Base-by-base conservation (phyloP, 2,113 vertebrate genomes). In the Cephalopterus ornatus region DNA sequence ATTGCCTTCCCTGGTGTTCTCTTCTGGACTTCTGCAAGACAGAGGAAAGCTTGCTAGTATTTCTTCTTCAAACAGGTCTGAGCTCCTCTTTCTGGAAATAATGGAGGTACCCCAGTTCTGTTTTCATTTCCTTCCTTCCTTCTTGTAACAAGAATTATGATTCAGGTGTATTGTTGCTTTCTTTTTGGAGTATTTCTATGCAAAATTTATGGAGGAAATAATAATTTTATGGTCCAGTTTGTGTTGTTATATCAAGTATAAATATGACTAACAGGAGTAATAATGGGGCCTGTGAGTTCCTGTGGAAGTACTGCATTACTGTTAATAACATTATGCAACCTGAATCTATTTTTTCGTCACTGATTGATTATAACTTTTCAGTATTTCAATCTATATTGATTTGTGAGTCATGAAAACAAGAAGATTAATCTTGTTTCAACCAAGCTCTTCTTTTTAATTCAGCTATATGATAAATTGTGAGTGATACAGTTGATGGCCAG, bases 1-100 rank as follows among this genome's bases (percentile, higher is more conserved):
- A 95, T 95, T 95, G 70, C 70, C 71, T 85, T 73, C 75, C 81
- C 74, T 91, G 42, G 61, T 67, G n/a, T 75, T 71, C 74, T 88
- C 61, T 88, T 74, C 65, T 94, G 68, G 75, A 80, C 47, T 94
- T 90, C 13, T 67, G 33, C 59, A 72, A 92, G 68, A 81, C 23
- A 62, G 67, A 77, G 55, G 35, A 80, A 92, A 87, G 47, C 82
- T 79, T 80, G 16, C 26, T 56, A 7, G 55, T 86, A 41, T 41
- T 89, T 90, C 35, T 72, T 56, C 65, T 93, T 72, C 0, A 1
- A 67, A n/a, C 20, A 74, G 19, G 7, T 18, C 42, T 67, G 28
- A 59, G 59, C 21, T 71, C 26, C 49, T 89, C 39, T 35, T 35
- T 12, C 67, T 30, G n/a, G 50, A 68, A 76, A 62, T 27, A 35